phyloP scores from a whole-genome alignment of 2,113 vertebrate genomes.

The Cromileptes altivelis region DNA sequence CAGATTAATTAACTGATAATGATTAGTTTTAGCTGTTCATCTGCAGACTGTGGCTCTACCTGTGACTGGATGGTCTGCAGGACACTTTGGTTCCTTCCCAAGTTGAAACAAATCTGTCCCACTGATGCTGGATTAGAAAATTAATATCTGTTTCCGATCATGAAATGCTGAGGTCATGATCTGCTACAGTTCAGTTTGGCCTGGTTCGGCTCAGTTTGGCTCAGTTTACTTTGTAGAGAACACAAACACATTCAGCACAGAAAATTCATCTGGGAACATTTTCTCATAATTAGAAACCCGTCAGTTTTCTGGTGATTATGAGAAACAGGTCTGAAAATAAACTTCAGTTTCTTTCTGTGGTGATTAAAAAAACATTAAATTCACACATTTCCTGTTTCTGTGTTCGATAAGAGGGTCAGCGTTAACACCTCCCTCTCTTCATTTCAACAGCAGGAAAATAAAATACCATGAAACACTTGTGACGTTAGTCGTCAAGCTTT shows the following conservation, averaged over 20 bases:
- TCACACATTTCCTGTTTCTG: not conserved
- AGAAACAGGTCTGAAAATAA: too few species aligned
- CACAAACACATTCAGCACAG: not conserved
- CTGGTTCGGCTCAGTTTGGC: slow-evolving; percentile 3
- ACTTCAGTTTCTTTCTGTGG: too few species aligned
- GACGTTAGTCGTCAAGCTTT: not conserved
- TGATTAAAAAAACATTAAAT: too few species aligned
- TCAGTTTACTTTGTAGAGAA: not conserved
- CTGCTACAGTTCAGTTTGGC: not conserved
- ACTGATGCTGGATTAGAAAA: too few species aligned
- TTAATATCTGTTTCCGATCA: too few species aligned
- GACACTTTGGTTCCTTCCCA: not conserved
- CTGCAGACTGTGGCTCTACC: too few species aligned
- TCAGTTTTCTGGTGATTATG: too few species aligned
- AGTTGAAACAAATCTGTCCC: not conserved
- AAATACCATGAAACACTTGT: not conserved
- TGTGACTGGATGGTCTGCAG: not conserved
- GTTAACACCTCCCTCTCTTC: too few species aligned
- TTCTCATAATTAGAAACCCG: not conserved
- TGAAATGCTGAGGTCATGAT: not conserved
- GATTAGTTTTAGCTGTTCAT: not conserved
- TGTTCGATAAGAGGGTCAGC: too few species aligned
- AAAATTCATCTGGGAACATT: not conserved
- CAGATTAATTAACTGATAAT: not conserved
- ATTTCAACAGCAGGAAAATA: not conserved